phyloP scores from a whole-genome alignment of 2,113 vertebrate genomes.

The Gasterosteus nipponicus region DNA sequence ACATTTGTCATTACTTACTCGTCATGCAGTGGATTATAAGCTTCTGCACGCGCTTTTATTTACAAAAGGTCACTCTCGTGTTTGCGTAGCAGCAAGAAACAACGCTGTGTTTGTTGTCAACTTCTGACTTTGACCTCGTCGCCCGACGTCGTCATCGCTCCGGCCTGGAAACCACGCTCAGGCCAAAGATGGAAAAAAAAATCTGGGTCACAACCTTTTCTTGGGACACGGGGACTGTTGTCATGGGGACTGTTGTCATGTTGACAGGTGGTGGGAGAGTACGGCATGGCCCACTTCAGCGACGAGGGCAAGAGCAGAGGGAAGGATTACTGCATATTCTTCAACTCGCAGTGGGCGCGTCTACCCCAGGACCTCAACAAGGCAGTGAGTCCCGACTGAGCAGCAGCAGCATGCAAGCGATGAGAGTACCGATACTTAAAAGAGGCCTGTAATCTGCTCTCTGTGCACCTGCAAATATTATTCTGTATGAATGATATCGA shows the following conservation, averaged over 20 bases:
- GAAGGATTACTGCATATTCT: conserved; percentile 96
- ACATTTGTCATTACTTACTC: too few relatives aligned
- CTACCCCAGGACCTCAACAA: conserved; percentile 92
- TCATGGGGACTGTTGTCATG: neutral
- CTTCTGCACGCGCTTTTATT: neutral
- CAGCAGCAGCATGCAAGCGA: neutral
- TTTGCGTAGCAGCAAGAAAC: neutral
- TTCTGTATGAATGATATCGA: neutral
- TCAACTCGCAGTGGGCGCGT: conserved; percentile 93
- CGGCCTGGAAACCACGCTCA: too few relatives aligned
- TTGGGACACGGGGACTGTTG: conserved; percentile 7
- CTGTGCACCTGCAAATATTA: neutral
- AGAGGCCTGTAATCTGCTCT: conserved; percentile 22
- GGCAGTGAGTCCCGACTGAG: conserved; percentile 84
- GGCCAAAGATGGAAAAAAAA: neutral
- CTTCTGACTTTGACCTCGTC: neutral
- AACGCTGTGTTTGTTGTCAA: neutral
- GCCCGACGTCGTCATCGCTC: neutral
- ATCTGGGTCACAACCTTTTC: neutral
- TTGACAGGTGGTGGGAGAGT: conserved; percentile 87
- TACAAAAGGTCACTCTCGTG: neutral
- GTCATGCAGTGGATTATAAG: too few relatives aligned
- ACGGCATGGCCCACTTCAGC: conserved; percentile 93
- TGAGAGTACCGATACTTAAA: neutral
- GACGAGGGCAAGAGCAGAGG: conserved; percentile 81